A percentile compares a stretch with the other conserved stretches of the same genome.
These are phyloP conservation scores for Apocheima hispidaria DNA, from an alignment of 2,888 invertebrate species.

Conservation along the genomic window DNA sequence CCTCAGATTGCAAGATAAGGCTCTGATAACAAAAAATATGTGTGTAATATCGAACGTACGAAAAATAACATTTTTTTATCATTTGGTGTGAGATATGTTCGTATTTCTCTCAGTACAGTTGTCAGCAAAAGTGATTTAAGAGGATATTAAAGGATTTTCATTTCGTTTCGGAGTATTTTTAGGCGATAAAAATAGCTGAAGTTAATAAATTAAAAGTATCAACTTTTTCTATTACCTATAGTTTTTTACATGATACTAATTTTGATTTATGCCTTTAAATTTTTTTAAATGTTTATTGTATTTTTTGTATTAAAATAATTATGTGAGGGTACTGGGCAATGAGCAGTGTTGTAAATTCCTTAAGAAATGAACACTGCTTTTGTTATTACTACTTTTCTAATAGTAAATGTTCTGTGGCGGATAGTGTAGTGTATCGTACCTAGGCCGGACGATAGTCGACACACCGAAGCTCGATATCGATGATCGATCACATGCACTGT, in stretches of 20 bases:
- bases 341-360: too few species aligned
- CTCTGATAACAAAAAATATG: slow-evolving; percentile 56
- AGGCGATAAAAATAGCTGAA: background rate
- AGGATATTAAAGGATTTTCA: slow-evolving; percentile 1
- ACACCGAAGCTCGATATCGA: slow-evolving; percentile 48
- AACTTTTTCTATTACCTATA: too few species aligned
- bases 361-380: too few species aligned
- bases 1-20: slow-evolving; percentile 74
- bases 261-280: too few species aligned
- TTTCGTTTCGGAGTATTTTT: background rate
- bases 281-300: too few species aligned
- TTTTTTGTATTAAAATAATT: too few species aligned
- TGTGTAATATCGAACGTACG: slow-evolving; percentile 55
- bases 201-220: background rate
- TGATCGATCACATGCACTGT: slow-evolving; percentile 75
- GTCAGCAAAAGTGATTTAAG: slow-evolving; percentile 31
- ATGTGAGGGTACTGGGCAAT: too few species aligned
- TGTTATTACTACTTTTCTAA: background rate
- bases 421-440: slow-evolving; percentile 21
- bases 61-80: slow-evolving; percentile 49
- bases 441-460: slow-evolving; percentile 18
- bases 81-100: slow-evolving; percentile 25
- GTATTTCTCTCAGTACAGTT: slow-evolving; percentile 31
- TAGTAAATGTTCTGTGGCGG: background rate
- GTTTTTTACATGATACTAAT: too few species aligned